These are phyloP conservation scores for Melanotaenia nigrans DNA, from an alignment of 2,797 vertebrate species.

Conservation along the genomic window DNA sequence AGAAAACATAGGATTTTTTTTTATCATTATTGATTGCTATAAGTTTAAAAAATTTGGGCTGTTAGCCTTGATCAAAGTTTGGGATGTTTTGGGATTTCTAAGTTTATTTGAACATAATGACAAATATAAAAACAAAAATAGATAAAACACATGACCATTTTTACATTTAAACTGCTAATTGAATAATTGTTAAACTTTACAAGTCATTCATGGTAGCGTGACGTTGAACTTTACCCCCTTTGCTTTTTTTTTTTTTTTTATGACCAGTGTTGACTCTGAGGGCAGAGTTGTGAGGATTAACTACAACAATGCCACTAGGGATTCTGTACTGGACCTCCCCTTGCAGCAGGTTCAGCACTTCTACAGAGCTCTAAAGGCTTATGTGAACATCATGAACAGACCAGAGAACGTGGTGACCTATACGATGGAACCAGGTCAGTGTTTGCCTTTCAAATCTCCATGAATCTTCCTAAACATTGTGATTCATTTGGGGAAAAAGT, in stretches of 20 bases:
- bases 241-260: neutral
- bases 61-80: neutral
- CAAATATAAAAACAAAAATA: too few relatives aligned
- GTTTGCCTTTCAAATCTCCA: neutral
- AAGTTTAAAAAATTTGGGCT: neutral
- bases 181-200: too few relatives aligned
- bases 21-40: neutral
- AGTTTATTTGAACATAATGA: too few relatives aligned
- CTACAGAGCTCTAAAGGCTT: conserved; percentile 90
- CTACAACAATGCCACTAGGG: conserved; percentile 94
- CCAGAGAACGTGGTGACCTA: conserved; percentile 86
- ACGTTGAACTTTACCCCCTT: neutral
- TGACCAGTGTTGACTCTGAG: conserved; percentile 83
- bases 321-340: conserved; percentile 90
- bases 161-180: neutral
- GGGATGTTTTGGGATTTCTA: too few relatives aligned
- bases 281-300: conserved; percentile 87
- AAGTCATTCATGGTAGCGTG: neutral
- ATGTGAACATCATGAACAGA: conserved; percentile 85
- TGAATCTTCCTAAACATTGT: too few relatives aligned
- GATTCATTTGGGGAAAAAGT: neutral
- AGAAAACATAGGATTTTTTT: neutral
- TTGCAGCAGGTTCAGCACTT: conserved; percentile 89
- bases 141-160: too few relatives aligned
- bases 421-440: conserved; percentile 92